Conservation (phyloP, 1,140 invertebrate species). For the Portunus trituberculatus region DNA sequence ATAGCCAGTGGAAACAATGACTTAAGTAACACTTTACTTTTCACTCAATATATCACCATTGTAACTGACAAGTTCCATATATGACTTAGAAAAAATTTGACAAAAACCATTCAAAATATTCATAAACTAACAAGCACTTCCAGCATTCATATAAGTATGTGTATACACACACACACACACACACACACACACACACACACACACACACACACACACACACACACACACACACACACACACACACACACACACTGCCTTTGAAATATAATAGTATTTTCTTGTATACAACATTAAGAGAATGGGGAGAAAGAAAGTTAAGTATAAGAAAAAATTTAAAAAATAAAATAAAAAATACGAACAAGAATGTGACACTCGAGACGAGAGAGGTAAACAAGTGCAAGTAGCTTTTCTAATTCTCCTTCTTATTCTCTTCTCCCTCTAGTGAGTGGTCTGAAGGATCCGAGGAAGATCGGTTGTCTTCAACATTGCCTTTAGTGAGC, state of each 20-base stretch:
- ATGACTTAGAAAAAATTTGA: background rate
- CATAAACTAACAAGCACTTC: background rate
- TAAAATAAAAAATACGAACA: background rate
- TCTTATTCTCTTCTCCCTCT: slow-evolving; percentile 55
- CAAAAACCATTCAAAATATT: background rate
- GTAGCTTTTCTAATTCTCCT: slow-evolving; percentile 31
- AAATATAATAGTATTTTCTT: background rate
- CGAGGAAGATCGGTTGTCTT: slow-evolving; percentile 76
- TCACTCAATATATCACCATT: background rate
- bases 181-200: slow-evolving; percentile 3
- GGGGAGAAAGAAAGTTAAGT: background rate
- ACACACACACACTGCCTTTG: background rate
- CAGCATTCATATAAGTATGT: too few species aligned
- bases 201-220: slow-evolving; percentile 10
- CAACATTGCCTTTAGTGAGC: slow-evolving; percentile 69
- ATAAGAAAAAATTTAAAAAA: slow-evolving; percentile 17
- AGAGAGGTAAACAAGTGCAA: background rate
- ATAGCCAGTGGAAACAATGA: too few species aligned
- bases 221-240: slow-evolving; percentile 35
- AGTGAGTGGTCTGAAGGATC: slow-evolving; percentile 64
- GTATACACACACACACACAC: background rate
- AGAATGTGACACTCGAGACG: background rate
- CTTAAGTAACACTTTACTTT: too few species aligned
- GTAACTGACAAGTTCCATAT: background rate
- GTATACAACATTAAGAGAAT: background rate